A percentile compares a stretch with the other conserved stretches of the same genome.
phyloP scores from a whole-genome alignment of 2,797 vertebrate species.

The Pampus argenteus region DNA sequence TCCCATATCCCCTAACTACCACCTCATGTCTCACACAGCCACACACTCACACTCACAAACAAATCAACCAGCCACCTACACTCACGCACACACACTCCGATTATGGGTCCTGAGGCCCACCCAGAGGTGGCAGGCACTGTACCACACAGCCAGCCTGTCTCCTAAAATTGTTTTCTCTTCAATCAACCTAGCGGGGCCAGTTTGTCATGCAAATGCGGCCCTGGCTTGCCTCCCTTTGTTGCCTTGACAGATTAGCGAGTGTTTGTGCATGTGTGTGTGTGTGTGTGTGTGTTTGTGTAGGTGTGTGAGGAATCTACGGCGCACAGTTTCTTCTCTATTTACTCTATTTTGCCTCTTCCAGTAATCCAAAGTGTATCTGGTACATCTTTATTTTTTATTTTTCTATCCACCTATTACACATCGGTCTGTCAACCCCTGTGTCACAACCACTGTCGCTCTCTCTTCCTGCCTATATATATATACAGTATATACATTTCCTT shows the following conservation, averaged over 20 bases:
- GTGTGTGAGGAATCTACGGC: constrained; percentile 47
- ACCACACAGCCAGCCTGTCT: constrained; percentile 78
- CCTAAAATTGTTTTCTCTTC: constrained; percentile 79
- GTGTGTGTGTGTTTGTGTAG: constrained; percentile 42
- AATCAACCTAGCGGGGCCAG: constrained; percentile 73
- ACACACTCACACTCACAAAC: constrained; percentile 36
- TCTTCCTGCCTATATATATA: neutral
- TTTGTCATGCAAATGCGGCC: constrained; percentile 82
- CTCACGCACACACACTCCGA: constrained; percentile 41
- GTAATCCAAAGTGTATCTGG: constrained; percentile 40
- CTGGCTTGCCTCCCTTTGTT: constrained; percentile 75
- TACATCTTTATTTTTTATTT: constrained; percentile 24
- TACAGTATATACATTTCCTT: too few species aligned
- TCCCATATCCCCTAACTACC: constrained; percentile 62
- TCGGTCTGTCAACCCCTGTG: constrained; percentile 6
- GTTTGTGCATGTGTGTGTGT: constrained; percentile 39
- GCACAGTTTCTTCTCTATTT: constrained; percentile 52
- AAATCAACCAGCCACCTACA: constrained; percentile 55
- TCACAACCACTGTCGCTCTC: neutral
- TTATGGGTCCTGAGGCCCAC: constrained; percentile 71
- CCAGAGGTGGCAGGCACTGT: constrained; percentile 70
- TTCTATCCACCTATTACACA: neutral
- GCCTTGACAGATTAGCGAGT: constrained; percentile 74
- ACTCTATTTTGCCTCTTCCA: constrained; percentile 39
- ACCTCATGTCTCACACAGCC: constrained; percentile 48